Evolutionary conservation across 1,140 invertebrate species (phyloP).

Genomic region (Drosophila azteca): DNA sequence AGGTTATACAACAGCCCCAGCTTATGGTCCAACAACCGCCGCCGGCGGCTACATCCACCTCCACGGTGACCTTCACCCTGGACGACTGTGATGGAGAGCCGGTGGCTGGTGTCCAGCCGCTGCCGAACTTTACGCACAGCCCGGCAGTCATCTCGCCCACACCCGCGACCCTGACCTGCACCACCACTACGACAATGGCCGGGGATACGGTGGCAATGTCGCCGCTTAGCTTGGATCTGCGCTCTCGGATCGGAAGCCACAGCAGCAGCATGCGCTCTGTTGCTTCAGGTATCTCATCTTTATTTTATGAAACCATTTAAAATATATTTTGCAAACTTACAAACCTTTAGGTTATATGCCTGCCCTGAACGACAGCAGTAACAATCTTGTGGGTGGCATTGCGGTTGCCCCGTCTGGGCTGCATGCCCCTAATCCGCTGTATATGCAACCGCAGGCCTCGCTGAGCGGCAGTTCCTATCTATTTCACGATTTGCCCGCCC

Average conservation of each 20-base stretch:
- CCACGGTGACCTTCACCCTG: slow-evolving; percentile 79
- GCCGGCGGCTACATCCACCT: slow-evolving; percentile 44
- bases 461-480: slow-evolving; percentile 82
- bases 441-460: slow-evolving; percentile 74
- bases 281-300: slow-evolving; percentile 61
- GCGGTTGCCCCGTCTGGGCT: slow-evolving; percentile 39
- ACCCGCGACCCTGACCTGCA: slow-evolving; percentile 61
- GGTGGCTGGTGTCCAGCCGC: not conserved
- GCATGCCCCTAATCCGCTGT: slow-evolving; percentile 63
- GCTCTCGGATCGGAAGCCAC: slow-evolving; percentile 64
- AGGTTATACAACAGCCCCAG: slow-evolving; percentile 44
- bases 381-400: slow-evolving; percentile 56
- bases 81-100: slow-evolving; percentile 61
- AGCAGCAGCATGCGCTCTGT: slow-evolving; percentile 80
- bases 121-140: no score
- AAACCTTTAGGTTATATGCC: slow-evolving; percentile 65
- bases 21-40: slow-evolving; percentile 6
- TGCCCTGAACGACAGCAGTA: slow-evolving; percentile 59
- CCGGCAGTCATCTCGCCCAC: slow-evolving; percentile 39
- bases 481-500: slow-evolving; percentile 83
- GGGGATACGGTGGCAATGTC: slow-evolving; percentile 53
- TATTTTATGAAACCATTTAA: no score
- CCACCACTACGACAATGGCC: slow-evolving; percentile 72
- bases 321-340: not conserved
- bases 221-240: slow-evolving; percentile 61